A percentile compares a stretch with the other conserved stretches of the same genome.
Conservation (phyloP, 1,140 invertebrate genomes). For the Drosophila pachea region DNA sequence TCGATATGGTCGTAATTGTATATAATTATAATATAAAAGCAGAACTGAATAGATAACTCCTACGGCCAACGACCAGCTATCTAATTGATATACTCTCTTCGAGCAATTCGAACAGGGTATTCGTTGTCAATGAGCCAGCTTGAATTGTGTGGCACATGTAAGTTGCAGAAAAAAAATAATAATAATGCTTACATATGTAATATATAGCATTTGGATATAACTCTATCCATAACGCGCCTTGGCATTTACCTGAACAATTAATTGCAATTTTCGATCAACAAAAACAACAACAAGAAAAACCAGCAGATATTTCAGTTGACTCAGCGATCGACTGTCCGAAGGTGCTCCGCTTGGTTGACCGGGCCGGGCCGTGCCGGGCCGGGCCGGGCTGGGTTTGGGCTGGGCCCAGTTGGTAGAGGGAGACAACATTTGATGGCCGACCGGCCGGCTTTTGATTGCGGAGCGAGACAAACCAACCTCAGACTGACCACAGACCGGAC, state of each 20-base stretch:
- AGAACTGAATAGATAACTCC: too few species aligned
- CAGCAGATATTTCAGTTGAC: constrained; percentile 55
- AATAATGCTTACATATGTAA: constrained; percentile 16
- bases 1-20: too few species aligned
- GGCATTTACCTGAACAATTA: constrained; percentile 75
- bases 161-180: constrained; percentile 24
- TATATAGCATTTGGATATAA: constrained; percentile 23
- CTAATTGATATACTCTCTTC: too few species aligned
- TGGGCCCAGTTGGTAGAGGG: not conserved
- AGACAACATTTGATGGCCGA: constrained; percentile 33
- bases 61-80: too few species aligned
- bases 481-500: constrained; percentile 38
- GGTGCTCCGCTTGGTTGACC: constrained; percentile 45
- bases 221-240: constrained; percentile 43
- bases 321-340: constrained; percentile 55
- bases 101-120: constrained; percentile 14
- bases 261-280: constrained; percentile 66
- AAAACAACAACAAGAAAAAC: constrained; percentile 28
- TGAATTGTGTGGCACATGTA: constrained; percentile 58
- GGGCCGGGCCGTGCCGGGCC: constrained; percentile 1
- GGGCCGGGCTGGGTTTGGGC: constrained; percentile 13
- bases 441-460: constrained; percentile 73
- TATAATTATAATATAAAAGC: too few species aligned
- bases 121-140: constrained; percentile 66
- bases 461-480: constrained; percentile 33